Evolutionary conservation across 2,888 invertebrate genomes (phyloP).

Genomic region (Ceramica pisi): DNA sequence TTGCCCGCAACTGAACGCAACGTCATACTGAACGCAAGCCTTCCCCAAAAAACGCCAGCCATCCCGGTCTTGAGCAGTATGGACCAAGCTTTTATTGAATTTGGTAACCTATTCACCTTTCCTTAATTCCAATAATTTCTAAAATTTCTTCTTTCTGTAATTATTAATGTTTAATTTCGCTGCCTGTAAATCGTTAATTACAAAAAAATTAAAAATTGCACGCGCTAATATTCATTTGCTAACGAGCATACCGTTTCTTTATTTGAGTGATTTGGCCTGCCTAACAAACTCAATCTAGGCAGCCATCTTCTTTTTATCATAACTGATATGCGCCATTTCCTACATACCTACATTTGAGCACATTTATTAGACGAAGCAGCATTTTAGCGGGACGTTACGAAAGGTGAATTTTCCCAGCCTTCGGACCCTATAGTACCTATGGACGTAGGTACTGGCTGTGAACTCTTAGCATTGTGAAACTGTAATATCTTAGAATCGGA

Average conservation of each 20-base stretch:
- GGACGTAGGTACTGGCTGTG: conserved; percentile 38
- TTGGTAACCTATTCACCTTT: too few relatives aligned
- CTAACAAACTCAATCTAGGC: conserved; percentile 3
- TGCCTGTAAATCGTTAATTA: background rate
- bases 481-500: conserved; percentile 41
- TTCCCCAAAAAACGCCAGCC: too few relatives aligned
- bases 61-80: too few relatives aligned
- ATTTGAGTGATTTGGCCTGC: background rate
- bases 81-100: too few relatives aligned
- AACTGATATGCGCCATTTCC: background rate
- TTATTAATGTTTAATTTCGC: too few relatives aligned
- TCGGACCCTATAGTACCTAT: conserved; percentile 69
- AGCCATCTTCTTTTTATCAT: background rate
- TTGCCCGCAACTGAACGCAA: too few relatives aligned
- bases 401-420: conserved; percentile 80
- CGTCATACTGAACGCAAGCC: too few relatives aligned
- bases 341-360: background rate
- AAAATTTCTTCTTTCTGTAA: background rate
- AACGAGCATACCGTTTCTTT: background rate
- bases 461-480: conserved; percentile 60
- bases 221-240: background rate
- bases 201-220: background rate
- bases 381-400: conserved; percentile 68
- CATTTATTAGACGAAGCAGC: conserved; percentile 16
- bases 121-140: background rate